phyloP scores from a whole-genome alignment of 2,113 vertebrate genomes.

The Passer domesticus region DNA sequence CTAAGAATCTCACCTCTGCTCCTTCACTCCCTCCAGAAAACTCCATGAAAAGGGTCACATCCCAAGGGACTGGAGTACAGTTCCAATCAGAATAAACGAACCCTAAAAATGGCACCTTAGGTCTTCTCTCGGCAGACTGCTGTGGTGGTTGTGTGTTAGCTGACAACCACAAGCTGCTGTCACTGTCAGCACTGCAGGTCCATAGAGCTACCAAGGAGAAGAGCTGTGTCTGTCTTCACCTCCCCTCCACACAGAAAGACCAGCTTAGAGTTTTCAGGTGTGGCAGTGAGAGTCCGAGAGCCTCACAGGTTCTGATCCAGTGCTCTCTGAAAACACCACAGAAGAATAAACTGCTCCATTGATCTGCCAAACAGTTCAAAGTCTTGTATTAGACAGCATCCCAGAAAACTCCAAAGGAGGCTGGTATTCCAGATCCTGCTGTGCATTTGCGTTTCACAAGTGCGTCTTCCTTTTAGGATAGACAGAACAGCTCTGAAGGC shows the following conservation, averaged over 20 bases:
- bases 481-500: neutral
- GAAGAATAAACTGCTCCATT: neutral
- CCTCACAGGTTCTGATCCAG: neutral
- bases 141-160: neutral
- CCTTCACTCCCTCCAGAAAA: neutral
- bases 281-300: neutral
- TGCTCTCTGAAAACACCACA: neutral
- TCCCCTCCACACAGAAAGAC: neutral
- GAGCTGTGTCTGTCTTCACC: neutral
- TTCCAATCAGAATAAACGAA: neutral
- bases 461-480: neutral
- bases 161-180: neutral
- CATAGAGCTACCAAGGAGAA: neutral
- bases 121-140: neutral
- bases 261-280: neutral
- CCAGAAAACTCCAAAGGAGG: neutral
- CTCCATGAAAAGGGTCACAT: neutral
- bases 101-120: neutral
- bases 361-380: neutral
- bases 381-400: neutral
- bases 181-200: neutral
- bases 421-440: neutral
- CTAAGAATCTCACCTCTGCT: neutral
- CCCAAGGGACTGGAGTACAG: neutral
- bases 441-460: neutral